Conservation (phyloP, 2,113 vertebrate genomes). For the Tricholaema leucomelas region DNA sequence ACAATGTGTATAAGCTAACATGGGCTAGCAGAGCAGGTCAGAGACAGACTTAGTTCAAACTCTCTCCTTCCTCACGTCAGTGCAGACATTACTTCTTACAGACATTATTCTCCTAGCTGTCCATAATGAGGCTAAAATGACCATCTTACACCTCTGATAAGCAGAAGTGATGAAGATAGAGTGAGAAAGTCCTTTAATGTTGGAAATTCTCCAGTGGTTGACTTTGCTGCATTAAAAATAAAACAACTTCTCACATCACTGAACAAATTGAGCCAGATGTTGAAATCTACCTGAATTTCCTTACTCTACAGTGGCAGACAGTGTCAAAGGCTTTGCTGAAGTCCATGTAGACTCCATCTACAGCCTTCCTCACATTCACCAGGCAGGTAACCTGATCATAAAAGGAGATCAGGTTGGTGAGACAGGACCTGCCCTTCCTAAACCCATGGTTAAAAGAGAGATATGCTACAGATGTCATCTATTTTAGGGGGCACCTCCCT, state of each 20-base stretch:
- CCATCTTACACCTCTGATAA: background rate
- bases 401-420: too few species aligned
- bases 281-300: background rate
- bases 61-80: background rate
- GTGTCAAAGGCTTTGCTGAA: too few species aligned
- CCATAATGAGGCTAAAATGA: background rate
- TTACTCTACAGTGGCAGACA: too few species aligned
- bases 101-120: background rate
- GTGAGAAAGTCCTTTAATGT: background rate
- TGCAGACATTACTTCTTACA: background rate
- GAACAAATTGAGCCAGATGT: background rate
- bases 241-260: background rate
- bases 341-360: too few species aligned
- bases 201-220: background rate
- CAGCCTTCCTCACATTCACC: too few species aligned
- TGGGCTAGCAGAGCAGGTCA: background rate
- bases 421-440: too few species aligned
- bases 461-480: background rate
- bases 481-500: background rate
- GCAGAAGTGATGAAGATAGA: background rate
- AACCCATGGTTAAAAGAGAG: background rate
- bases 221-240: background rate
- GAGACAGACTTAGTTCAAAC: background rate
- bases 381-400: too few species aligned
- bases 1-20: fast-evolving